Percentiles rank a stretch among this genome's conserved stretches.
Conservation (phyloP, 2,113 vertebrate species). For the Fukomys damarensis region DNA sequence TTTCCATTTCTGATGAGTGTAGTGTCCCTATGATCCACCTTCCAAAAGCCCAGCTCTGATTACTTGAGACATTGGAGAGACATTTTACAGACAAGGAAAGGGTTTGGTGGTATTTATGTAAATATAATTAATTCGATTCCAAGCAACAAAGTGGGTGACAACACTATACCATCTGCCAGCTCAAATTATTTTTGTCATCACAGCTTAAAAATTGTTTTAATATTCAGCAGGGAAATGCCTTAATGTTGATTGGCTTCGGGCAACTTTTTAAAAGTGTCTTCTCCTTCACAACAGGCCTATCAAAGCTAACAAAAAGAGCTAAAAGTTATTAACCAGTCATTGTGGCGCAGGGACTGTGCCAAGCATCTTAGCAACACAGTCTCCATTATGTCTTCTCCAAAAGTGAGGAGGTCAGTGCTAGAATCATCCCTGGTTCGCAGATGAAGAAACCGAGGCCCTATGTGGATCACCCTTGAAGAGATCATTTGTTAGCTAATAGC, state of each 20-base stretch:
- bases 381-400: not conserved
- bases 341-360: not conserved
- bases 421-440: not conserved
- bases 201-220: constrained; percentile 76
- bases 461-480: not conserved
- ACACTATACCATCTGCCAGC: constrained; percentile 72
- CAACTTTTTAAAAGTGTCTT: constrained; percentile 65
- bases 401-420: not conserved
- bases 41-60: not conserved
- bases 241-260: constrained; percentile 51
- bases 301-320: constrained; percentile 56
- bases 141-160: constrained; percentile 71
- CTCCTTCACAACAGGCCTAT: constrained; percentile 30
- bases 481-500: not conserved
- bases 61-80: not conserved
- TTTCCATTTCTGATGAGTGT: not conserved
- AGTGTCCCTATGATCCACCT: not conserved
- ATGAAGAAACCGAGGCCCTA: constrained; percentile 5
- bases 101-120: constrained; percentile 43
- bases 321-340: constrained; percentile 36
- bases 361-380: not conserved
- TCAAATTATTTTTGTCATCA: constrained; percentile 80
- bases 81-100: constrained; percentile 17
- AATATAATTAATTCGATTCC: constrained; percentile 41
- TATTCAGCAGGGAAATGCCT: constrained; percentile 72